Evolutionary conservation across 2,797 vertebrate species (phyloP).

Genomic region (Hapalemur alaotrensis): DNA sequence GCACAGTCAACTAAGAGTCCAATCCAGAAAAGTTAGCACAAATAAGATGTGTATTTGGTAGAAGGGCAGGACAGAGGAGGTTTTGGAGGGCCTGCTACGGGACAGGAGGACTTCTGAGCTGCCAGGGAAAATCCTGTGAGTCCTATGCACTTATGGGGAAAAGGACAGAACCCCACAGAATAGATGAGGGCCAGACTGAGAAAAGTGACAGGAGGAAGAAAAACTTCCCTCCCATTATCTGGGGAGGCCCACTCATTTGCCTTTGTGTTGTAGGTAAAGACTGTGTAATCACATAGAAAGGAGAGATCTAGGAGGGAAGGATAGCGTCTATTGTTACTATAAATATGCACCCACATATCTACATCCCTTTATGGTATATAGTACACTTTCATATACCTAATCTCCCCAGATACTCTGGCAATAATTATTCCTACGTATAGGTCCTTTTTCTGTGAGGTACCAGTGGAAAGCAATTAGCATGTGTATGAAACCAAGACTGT

Average conservation of each 20-base stretch:
- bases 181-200: background rate
- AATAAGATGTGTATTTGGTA: background rate
- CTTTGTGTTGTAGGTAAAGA: background rate
- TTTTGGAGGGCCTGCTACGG: background rate
- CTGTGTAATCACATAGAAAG: background rate
- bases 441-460: background rate
- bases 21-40: background rate
- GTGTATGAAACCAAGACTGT: background rate
- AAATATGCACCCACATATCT: background rate
- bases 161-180: background rate
- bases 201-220: too few species aligned
- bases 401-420: background rate
- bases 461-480: background rate
- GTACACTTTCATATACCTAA: background rate
- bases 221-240: background rate
- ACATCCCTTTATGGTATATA: background rate
- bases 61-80: background rate
- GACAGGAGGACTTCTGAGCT: background rate
- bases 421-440: background rate
- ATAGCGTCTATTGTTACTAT: background rate
- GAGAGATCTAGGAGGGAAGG: background rate
- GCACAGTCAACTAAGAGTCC: background rate
- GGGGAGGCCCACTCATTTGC: background rate
- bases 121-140: background rate
- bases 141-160: background rate